Base-by-base conservation (phyloP, 53 echinoderm and acorn worm genomes). In the Temnopleurus reevesii region DNA sequence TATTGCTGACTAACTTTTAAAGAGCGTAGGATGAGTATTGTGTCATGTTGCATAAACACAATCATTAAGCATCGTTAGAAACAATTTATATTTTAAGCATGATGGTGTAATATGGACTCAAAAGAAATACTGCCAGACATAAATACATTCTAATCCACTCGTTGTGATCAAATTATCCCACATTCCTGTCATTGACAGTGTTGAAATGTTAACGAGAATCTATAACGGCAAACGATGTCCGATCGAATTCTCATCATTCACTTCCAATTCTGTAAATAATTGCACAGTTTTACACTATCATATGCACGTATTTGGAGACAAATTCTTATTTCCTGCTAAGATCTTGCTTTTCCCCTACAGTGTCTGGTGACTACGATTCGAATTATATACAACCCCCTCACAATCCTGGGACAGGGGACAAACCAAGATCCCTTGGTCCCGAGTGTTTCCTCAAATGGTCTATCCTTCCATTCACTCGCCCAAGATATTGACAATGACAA, bases 401-500 rank as follows among this genome's bases (percentile, higher is more conserved):
- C n/a, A 71, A 7, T 71, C 71, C n/a, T 38, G 36, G 71, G 21
- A 19, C 36, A 71, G 71, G 10, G 71, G 10, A 49, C 15, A 49
- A 49, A 49, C 49, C 49, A 9, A n/a, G 41, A 34, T 13, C 71
- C 64, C 63, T 10, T 41, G 71, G 71, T 71, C 41, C 71, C 36
- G 71, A 41, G n/a, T 41, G 71, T 19, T 71, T 71, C 71, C 71
- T 71, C 21, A 1, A n/a, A n/a, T n/a, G n/a, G 5, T 35, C 13
- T 0, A 21, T 21, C 21, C 41, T 71, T 71, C n/a, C 7, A 21
- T 19, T 4, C 19, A 23, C 19, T 7, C 71, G 71, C 71, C 71
- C 2, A 71, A 36, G 63, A 71, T 38, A 71, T 71, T 41, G 41
- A 71, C 41, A 71, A 71, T 71, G 71, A 71, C 71, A 38, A 8